Conservation (phyloP, 2,797 vertebrate species). For the Acridotheres tristis region DNA sequence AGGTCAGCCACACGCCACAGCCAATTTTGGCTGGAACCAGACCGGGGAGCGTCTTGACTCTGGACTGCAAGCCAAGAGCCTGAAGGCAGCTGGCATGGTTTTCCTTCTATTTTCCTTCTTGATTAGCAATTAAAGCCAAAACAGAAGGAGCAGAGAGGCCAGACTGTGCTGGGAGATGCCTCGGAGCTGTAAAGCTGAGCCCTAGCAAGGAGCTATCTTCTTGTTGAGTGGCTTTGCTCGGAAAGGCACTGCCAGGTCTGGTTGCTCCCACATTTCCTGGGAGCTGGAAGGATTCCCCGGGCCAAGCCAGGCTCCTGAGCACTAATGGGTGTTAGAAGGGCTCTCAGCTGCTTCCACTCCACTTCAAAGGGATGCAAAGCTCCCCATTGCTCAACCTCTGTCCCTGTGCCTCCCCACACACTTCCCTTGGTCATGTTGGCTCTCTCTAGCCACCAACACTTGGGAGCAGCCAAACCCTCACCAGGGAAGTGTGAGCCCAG, state of each 20-base stretch:
- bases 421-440: not conserved
- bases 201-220: not conserved
- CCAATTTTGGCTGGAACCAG: not conserved
- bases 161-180: not conserved
- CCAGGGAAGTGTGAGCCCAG: not conserved
- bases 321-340: not conserved
- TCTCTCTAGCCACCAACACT: not conserved
- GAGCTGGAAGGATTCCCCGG: not conserved
- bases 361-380: not conserved
- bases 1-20: not conserved
- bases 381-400: not conserved
- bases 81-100: constrained; percentile 1
- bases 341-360: not conserved
- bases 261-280: not conserved
- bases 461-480: not conserved
- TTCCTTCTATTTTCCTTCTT: not conserved
- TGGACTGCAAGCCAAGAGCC: constrained; percentile 21
- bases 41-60: not conserved
- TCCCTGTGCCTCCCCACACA: not conserved
- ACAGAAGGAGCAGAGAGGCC: not conserved
- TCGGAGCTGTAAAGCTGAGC: not conserved
- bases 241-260: not conserved
- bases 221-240: not conserved
- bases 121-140: constrained; percentile 17
- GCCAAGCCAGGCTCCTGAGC: not conserved